These are phyloP conservation scores for Hirtodrosophila histrioides DNA, from an alignment of 2,888 invertebrate genomes.

Conservation along the genomic window DNA sequence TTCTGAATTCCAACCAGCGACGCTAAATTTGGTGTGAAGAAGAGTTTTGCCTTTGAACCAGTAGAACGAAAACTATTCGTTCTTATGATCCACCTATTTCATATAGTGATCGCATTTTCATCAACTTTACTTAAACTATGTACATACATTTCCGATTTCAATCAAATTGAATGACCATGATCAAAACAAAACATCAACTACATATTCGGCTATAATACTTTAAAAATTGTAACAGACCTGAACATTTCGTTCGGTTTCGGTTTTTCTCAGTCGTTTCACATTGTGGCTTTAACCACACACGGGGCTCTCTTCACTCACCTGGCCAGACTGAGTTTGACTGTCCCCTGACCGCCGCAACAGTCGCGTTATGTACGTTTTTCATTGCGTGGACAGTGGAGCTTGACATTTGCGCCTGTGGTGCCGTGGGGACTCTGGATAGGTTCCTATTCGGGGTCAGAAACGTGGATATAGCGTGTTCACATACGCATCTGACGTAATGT, in stretches of 20 bases:
- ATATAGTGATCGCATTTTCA: no score
- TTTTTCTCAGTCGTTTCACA: constrained; percentile 6
- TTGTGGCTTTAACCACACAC: constrained; percentile 43
- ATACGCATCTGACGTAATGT: no score
- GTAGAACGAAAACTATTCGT: no score
- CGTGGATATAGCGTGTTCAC: background rate
- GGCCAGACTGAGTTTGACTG: constrained; percentile 35
- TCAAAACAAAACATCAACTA: no score
- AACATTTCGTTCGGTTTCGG: constrained; percentile 13
- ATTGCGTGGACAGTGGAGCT: constrained; percentile 35
- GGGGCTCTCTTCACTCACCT: constrained; percentile 3
- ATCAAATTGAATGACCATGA: no score
- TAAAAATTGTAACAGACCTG: background rate
- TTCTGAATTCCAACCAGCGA: no score
- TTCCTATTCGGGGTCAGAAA: background rate
- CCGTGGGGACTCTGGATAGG: background rate
- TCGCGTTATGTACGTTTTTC: constrained; percentile 28
- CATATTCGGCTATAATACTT: no score
- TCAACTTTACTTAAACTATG: no score
- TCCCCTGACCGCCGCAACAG: constrained; percentile 1
- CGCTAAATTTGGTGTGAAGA: no score
- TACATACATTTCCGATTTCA: no score
- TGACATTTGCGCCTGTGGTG: constrained; percentile 9
- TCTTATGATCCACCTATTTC: no score
- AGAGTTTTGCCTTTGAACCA: no score